phyloP scores from a whole-genome alignment of 2,113 vertebrate genomes.

The Malaclemys terrapin region DNA sequence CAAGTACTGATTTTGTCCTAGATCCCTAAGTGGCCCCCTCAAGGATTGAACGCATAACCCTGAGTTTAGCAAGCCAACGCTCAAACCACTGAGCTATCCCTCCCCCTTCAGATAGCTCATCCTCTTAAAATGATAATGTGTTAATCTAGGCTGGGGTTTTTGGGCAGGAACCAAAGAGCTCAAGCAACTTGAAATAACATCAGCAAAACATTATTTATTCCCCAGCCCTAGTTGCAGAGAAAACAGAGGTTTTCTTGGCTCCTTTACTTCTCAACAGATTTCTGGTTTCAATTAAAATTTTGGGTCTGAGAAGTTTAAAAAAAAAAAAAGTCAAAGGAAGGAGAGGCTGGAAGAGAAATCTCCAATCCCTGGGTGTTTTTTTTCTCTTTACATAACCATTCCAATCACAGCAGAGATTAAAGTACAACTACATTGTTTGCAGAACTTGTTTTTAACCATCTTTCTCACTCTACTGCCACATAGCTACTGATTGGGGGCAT shows the following conservation, averaged over 20 bases:
- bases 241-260: conserved; percentile 81
- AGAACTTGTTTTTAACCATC: neutral
- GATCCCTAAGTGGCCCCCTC: too few species aligned
- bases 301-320: conserved; percentile 59
- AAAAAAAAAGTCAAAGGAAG: conserved; percentile 54
- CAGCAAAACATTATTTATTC: conserved; percentile 81
- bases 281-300: conserved; percentile 87
- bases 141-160: conserved; percentile 73
- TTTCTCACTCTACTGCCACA: conserved; percentile 12
- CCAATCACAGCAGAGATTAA: conserved; percentile 3
- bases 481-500: neutral
- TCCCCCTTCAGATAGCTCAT: conserved; percentile 22
- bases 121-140: conserved; percentile 75
- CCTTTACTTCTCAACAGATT: conserved; percentile 77
- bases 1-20: too few species aligned
- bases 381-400: conserved; percentile 60
- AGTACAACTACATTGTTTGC: conserved; percentile 7
- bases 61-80: too few species aligned
- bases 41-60: too few species aligned
- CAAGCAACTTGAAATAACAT: conserved; percentile 80
- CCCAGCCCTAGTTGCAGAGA: conserved; percentile 76
- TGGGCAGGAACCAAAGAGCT: conserved; percentile 70
- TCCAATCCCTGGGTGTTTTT: conserved; percentile 44
- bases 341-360: conserved; percentile 63
- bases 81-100: too few species aligned